Evolutionary conservation across 1,140 invertebrate species (phyloP), one percentile per base, ranked within the genome.

Genomic region (Drosophila gunungcola): DNA sequence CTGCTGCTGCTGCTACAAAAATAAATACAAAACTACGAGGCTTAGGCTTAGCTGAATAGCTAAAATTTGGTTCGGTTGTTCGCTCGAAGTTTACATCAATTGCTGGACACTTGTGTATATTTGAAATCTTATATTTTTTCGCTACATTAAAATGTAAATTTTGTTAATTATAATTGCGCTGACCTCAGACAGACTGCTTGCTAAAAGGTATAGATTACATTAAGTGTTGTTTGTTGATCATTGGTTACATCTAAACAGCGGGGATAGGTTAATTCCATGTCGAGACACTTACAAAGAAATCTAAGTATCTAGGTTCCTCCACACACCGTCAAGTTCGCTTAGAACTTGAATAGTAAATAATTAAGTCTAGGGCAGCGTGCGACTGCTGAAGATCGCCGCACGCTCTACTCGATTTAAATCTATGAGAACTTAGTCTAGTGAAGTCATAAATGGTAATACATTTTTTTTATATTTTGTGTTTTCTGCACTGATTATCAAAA

Each of bases 111-210:
- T 70, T 67, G 41, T 53, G 25, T 56, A 58, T 68, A 52, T 62
- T 72, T 62, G 34, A 75, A 82, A 82, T 82, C 65, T 74, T 69
- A 74, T 86, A 78, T 79, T 83, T 51, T 85, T 85, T 86, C 60
- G 72, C 83, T 86, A 86, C 74, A 86, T 83, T 73, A 80, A 79
- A 76, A 65, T 86, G 83, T 86, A 88, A 83, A 83, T 88, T 88
- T 89, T 38, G 75, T 79, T 86, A 67, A 82, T 63, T 57, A 79
- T 80, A 86, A 77, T 79, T 76, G 80, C 75, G 61, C 83, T 77
- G 65, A 89, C 75, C 83, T 79, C 65, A 67, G 61, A 75, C 45
- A 86, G 54, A 88, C 83, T 83, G 80, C 55, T 83, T 88, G 72
- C 84, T 89, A 86, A 49, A 89, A 83, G 70, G 79, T 76, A 63